Base-by-base conservation (phyloP, 2,888 invertebrate species). In the Agrilus cyanescens region DNA sequence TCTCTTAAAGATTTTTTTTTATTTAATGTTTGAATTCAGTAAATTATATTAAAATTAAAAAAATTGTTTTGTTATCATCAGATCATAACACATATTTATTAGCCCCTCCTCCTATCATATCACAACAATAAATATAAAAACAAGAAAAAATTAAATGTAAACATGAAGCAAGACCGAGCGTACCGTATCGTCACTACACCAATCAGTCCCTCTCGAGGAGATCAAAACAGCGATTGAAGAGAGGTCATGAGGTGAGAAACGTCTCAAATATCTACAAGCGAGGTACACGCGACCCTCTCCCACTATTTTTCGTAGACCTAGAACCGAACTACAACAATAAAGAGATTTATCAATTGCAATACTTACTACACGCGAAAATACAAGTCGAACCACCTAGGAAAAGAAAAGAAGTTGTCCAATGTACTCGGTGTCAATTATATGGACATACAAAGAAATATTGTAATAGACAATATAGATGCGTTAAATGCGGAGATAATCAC, bases 231-330 rank as follows among this genome's bases (percentile, higher is more conserved):
- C n/a, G n/a, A n/a, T n/a, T n/a, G n/a, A n/a, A n/a, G 25, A 45
- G 33, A 38, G 45, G 49, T 2, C 46, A 46, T 41, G 32, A 45
- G 41, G 46, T 51, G 10, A 39, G 44, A 2, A 46, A 50, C 12
- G 32, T 52, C 14, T 37, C 41, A 3, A 50, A 51, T 18, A 35
- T 50, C 4, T 18, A 38, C 33, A 40, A 45, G 25, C 20, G 45
- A 15, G 40, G 36, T 41, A 47, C 47, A 8, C 50, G 50, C 39
- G 40, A 42, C 20, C 44, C 45, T 7, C 32, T 51, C 12, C 44
- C 47, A 12, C 30, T 51, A 7, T 52, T 48, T 37, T 50, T 45
- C 12, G 45, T 52, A 4, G 47, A 54, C 16, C 34, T 50, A n/a
- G 41, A 46, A 42, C 46, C 48, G 12, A 41, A 38, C 6, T 8